phyloP scores from a whole-genome alignment of 2,113 vertebrate species.

The Ageneiosus marmoratus region DNA sequence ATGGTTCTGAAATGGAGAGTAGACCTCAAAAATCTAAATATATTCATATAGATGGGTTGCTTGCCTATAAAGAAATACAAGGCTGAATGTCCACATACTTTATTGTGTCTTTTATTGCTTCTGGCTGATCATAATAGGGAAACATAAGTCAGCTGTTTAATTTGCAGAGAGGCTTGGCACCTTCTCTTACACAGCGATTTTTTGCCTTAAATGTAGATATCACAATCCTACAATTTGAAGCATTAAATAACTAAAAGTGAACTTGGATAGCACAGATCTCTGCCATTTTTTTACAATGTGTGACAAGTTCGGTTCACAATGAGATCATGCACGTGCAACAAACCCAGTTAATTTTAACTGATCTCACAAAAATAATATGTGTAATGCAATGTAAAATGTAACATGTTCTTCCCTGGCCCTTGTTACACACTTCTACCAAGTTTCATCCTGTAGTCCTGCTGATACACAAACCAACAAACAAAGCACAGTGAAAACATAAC shows the following conservation, averaged over 20 bases:
- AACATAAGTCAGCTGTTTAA: not conserved
- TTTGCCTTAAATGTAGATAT: not conserved
- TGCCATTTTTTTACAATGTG: no score
- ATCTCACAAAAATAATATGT: no score
- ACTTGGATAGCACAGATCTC: no score
- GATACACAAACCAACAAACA: no score
- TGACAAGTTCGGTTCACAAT: no score
- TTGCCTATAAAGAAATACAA: not conserved
- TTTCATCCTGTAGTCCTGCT: no score
- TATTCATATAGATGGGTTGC: not conserved
- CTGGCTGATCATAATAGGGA: not conserved
- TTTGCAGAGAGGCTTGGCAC: not conserved
- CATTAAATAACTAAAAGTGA: not conserved
- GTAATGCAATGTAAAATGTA: no score
- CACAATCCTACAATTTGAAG: not conserved
- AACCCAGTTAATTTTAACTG: no score
- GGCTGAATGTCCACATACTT: not conserved
- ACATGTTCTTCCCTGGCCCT: no score
- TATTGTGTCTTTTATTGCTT: not conserved
- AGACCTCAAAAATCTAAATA: not conserved
- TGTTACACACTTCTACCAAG: no score
- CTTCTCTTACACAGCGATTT: not conserved
- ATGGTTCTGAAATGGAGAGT: not conserved
- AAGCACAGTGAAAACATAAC: no score
- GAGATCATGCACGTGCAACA: no score